A percentile compares a stretch with the other conserved stretches of the same genome.
Conservation (phyloP, 2,888 invertebrate species). For the Tuta absoluta region DNA sequence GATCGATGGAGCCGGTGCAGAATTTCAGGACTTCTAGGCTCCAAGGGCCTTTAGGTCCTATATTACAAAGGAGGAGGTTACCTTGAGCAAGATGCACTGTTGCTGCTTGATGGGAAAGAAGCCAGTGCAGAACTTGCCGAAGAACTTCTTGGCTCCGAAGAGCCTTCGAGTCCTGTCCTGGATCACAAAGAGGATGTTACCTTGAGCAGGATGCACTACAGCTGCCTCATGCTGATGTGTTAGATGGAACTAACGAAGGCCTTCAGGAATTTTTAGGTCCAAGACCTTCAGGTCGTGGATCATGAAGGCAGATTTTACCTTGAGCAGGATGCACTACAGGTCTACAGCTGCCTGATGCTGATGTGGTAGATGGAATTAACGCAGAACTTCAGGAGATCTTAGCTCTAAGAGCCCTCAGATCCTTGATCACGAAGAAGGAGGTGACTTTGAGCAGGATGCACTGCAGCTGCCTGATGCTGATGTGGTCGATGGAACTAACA, state of each 20-base stretch:
- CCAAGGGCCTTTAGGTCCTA: slow-evolving; percentile 96
- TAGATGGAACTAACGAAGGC: no score
- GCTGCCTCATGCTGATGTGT: no score
- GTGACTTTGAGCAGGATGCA: slow-evolving; percentile 95
- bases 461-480: slow-evolving; percentile 97
- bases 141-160: slow-evolving; percentile 99
- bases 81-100: slow-evolving; percentile 97
- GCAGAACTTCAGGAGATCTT: no score
- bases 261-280: no score
- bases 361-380: no score
- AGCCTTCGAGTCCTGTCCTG: slow-evolving; percentile 95
- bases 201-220: no score
- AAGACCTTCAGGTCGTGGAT: no score
- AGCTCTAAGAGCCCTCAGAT: no score
- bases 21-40: slow-evolving; percentile 99
- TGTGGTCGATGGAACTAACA: slow-evolving; percentile 98
- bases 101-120: slow-evolving; percentile 98
- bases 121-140: slow-evolving; percentile 99
- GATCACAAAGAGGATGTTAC: slow-evolving; percentile 92
- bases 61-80: slow-evolving; percentile 91
- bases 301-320: slow-evolving; percentile 80
- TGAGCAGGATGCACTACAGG: no score
- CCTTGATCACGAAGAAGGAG: neutral
- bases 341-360: no score
- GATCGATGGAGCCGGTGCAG: slow-evolving; percentile 98